These are phyloP conservation scores for Pithys albifrons DNA, from an alignment of 2,113 vertebrate genomes.

Conservation along the genomic window DNA sequence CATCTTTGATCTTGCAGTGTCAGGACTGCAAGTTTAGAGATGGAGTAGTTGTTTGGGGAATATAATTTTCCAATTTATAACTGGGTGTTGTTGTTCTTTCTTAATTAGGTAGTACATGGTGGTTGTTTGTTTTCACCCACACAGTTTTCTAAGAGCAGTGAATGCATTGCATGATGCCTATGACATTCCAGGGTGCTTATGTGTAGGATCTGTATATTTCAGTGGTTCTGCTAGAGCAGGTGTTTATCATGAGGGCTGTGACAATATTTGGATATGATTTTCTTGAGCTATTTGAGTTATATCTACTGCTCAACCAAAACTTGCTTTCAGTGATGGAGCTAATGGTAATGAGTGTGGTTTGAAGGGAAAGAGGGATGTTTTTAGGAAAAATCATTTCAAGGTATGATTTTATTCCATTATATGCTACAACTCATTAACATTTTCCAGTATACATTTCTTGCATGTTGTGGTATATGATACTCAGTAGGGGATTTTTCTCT, in stretches of 20 bases:
- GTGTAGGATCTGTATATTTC: not conserved
- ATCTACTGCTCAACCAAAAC: not conserved
- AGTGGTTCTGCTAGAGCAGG: not conserved
- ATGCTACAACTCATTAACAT: not conserved
- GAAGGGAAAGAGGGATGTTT: not conserved
- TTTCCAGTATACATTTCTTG: not conserved
- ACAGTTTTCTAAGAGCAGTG: not conserved
- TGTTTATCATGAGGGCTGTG: not conserved
- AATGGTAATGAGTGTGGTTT: not conserved
- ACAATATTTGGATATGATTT: not conserved
- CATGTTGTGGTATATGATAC: not conserved
- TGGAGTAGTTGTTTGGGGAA: not conserved
- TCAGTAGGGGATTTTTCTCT: not conserved
- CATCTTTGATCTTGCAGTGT: not conserved
- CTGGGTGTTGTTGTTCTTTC: not conserved
- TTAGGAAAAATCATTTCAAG: conserved; percentile 18
- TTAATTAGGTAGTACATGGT: not conserved
- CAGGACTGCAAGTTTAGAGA: not conserved
- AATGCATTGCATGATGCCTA: not conserved
- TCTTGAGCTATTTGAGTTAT: not conserved
- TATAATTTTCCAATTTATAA: not conserved
- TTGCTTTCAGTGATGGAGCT: not conserved
- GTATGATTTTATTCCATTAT: not conserved
- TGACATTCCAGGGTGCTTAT: not conserved
- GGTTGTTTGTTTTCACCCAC: not conserved